Evolutionary conservation across 2,113 vertebrate species (phyloP).

Genomic region (Urocolius indicus): DNA sequence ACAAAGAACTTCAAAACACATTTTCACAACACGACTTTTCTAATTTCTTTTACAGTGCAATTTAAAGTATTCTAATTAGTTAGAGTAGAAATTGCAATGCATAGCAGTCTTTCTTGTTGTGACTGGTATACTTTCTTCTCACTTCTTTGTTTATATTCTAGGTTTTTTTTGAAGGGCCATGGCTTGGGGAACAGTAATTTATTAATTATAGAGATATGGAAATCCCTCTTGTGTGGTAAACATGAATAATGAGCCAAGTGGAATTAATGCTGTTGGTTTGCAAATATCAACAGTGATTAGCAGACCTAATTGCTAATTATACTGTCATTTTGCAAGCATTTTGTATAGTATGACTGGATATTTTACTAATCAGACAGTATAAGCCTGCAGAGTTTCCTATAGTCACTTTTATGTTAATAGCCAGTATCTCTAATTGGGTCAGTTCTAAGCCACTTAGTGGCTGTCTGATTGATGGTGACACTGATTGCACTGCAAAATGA

Average conservation of each 20-base stretch:
- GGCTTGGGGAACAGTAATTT: neutral
- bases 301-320: constrained; percentile 5
- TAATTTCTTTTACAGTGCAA: neutral
- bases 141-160: neutral
- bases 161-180: neutral
- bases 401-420: neutral
- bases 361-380: neutral
- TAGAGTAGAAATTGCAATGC: neutral
- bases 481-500: neutral
- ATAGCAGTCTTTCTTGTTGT: neutral
- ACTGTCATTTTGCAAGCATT: neutral
- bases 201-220: neutral
- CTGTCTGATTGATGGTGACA: neutral
- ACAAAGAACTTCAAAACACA: neutral
- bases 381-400: neutral
- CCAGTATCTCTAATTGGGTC: neutral
- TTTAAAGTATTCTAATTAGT: neutral
- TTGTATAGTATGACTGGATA: neutral
- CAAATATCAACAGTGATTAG: neutral
- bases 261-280: constrained; percentile 6
- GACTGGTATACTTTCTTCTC: neutral
- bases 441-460: neutral
- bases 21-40: neutral
- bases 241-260: neutral
- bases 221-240: neutral